Conservation (phyloP, 2,113 vertebrate genomes). For the Emberiza fucata region DNA sequence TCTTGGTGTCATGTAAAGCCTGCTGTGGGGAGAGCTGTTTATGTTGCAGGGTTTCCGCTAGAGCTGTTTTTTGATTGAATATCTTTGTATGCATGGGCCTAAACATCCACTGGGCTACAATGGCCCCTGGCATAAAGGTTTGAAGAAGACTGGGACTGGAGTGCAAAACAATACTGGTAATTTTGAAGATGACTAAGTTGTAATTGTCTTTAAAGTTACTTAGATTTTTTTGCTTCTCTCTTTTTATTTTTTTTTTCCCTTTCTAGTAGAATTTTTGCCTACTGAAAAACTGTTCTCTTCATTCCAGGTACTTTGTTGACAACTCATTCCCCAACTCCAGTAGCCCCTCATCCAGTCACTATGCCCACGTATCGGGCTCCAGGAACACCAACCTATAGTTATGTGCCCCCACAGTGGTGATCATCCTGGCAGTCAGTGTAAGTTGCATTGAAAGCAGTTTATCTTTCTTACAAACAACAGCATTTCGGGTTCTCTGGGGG, state of each 20-base stretch:
- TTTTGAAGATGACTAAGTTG: neutral
- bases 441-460: slow-evolving; percentile 38
- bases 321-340: slow-evolving; percentile 90
- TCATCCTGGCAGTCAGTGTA: slow-evolving; percentile 80
- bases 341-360: slow-evolving; percentile 88
- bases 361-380: slow-evolving; percentile 93
- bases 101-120: neutral
- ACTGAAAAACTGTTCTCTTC: slow-evolving; percentile 15
- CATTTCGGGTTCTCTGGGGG: neutral
- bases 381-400: slow-evolving; percentile 96
- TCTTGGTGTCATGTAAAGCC: neutral
- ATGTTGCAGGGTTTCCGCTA: neutral
- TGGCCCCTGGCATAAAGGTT: neutral
- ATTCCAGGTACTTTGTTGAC: slow-evolving; percentile 88
- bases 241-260: rapidly evolving
- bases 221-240: rapidly evolving
- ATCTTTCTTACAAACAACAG: neutral
- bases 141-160: neutral
- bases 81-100: neutral
- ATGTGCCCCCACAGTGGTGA: slow-evolving; percentile 98
- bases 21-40: neutral
- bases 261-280: neutral
- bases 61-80: neutral
- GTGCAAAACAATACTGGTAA: neutral
- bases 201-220: neutral